Conservation (phyloP, 2,888 invertebrate species). For the Brenthis hecate region DNA sequence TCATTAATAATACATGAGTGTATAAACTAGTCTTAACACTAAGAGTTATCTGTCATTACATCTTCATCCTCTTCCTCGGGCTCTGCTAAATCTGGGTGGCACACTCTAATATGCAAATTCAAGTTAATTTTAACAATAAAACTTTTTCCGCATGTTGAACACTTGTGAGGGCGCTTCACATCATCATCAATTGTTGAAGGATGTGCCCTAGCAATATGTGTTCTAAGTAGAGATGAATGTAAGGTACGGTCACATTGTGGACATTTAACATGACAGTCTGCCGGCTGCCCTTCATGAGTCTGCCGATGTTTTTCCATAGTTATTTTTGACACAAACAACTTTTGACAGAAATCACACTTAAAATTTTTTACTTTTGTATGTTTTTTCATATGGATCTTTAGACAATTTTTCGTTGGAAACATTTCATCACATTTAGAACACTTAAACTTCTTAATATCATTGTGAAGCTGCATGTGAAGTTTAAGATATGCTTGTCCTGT, state of each 20-base stretch:
- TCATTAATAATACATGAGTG: constrained; percentile 54
- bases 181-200: constrained; percentile 68
- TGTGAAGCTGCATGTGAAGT: constrained; percentile 76
- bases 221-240: constrained; percentile 69
- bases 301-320: constrained; percentile 77
- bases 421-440: constrained; percentile 77
- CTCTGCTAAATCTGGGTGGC: constrained; percentile 74
- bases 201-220: constrained; percentile 69
- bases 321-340: constrained; percentile 75
- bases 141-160: constrained; percentile 73
- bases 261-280: constrained; percentile 76
- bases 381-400: constrained; percentile 77
- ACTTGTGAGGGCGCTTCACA: constrained; percentile 74
- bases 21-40: constrained; percentile 49
- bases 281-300: constrained; percentile 72
- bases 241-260: constrained; percentile 72
- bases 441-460: constrained; percentile 76
- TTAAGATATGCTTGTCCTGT: constrained; percentile 76
- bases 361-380: constrained; percentile 78
- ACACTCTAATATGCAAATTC: constrained; percentile 74
- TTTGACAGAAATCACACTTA: constrained; percentile 73
- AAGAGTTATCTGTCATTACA: constrained; percentile 75
- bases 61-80: constrained; percentile 77
- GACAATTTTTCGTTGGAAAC: constrained; percentile 76
- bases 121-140: constrained; percentile 77